A percentile compares a stretch with the other conserved stretches of the same genome.
phyloP scores from a whole-genome alignment of 2,888 invertebrate genomes.

The Lithophane leautieri region DNA sequence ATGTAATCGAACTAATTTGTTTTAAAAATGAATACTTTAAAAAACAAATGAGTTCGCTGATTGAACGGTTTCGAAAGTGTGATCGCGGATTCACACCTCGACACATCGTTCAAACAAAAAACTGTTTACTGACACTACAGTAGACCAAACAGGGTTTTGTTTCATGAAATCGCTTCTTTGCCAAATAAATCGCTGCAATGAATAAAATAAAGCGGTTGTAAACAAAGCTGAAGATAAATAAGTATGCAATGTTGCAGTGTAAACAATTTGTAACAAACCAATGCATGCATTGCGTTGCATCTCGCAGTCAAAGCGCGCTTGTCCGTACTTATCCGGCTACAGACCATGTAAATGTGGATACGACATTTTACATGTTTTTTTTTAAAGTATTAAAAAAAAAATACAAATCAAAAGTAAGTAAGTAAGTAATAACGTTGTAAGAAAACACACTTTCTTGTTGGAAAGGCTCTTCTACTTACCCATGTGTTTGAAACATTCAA shows the following conservation, averaged over 20 bases:
- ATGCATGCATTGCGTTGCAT: constrained; percentile 52
- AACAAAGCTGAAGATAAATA: constrained; percentile 10
- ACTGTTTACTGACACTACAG: neutral
- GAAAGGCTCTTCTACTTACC: too few relatives aligned
- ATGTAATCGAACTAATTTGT: neutral
- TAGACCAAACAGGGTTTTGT: neutral
- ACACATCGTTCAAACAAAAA: neutral
- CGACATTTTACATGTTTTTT: too few relatives aligned
- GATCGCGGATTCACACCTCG: neutral
- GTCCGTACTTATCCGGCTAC: constrained; percentile 40
- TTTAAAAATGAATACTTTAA: neutral
- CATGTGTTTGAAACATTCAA: too few relatives aligned
- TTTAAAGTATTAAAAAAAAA: too few relatives aligned
- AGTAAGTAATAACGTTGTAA: too few relatives aligned
- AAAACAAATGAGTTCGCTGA: neutral
- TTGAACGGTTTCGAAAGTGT: neutral
- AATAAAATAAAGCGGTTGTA: too few relatives aligned
- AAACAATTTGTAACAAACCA: constrained; percentile 49
- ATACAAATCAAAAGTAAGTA: too few relatives aligned
- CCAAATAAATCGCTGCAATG: neutral
- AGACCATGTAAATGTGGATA: constrained; percentile 14
- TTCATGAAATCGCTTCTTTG: neutral
- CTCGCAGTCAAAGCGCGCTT: constrained; percentile 52
- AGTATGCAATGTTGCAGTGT: constrained; percentile 16
- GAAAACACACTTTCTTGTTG: too few relatives aligned